These are phyloP conservation scores for Drosophila quasianomalipes DNA, from an alignment of 2,888 invertebrate species.

Conservation along the genomic window DNA sequence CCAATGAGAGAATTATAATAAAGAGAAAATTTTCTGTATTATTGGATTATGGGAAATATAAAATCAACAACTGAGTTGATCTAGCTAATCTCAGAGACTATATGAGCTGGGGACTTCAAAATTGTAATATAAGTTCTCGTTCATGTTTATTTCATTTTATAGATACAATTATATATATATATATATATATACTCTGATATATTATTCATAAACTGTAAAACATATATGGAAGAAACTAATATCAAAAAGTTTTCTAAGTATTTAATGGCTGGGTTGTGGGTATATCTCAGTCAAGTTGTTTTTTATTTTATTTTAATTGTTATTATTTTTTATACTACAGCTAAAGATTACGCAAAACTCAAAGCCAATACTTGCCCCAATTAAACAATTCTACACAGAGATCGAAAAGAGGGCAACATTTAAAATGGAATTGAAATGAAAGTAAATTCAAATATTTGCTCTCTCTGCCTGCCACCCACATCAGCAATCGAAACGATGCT, in stretches of 20 bases:
- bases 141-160: background rate
- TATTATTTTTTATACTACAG: background rate
- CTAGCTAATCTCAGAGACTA: background rate
- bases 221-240: background rate
- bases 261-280: background rate
- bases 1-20: background rate
- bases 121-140: background rate
- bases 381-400: background rate
- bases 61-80: background rate
- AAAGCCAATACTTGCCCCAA: background rate
- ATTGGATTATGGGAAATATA: background rate
- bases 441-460: constrained; percentile 27
- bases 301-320: background rate
- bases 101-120: background rate
- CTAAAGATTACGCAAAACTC: background rate
- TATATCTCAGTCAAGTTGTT: background rate
- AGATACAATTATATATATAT: background rate
- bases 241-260: background rate
- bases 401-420: constrained; percentile 13
- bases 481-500: background rate
- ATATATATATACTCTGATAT: background rate
- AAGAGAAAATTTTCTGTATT: background rate
- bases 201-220: background rate
- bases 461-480: constrained; percentile 21
- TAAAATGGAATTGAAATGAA: constrained; percentile 33